Base-by-base conservation (phyloP, 2,888 invertebrate genomes). In the Herminia tarsipennalis region DNA sequence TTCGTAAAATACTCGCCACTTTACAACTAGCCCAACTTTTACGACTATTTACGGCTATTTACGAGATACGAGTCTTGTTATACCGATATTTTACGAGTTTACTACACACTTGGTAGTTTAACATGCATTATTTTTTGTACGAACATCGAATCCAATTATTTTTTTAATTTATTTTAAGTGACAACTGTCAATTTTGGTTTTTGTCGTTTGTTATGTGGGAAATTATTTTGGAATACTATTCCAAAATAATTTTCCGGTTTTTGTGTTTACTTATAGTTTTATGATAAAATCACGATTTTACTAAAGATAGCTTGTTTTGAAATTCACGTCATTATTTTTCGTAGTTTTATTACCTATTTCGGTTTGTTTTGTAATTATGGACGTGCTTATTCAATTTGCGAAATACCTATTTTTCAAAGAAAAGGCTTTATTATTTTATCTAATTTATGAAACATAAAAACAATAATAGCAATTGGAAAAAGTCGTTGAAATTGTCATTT, bases 121-220 rank as follows among this genome's bases (percentile, higher is more conserved):
- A 47, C 39, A 29, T 34, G 40, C 35, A 20, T 29, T 38, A 33
- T 53, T 39, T 37, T 44, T 34, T 34, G 27, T 44, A 24, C 32
- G 25, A 30, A 52, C 34, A 37, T 21, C 20, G 48, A 46, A 68
- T 61, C 66, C 68, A 66, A 66, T 66, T 66, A 68, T 61, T 42
- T 68, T 65, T 68, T 47, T 52, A 61, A 66, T 68, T 68, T 68
- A 61, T 50, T 64, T 56, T 30, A 58, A 51, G 28, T 46, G 56
- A 56, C 65, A 54, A 56, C 33, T 61, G 65, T 64, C 64, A 56
- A 55, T 47, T 60, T 48, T 53, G 24, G 18, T 45, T 49, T 44
- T 30, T 50, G 28, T 28, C 21, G 25, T 20, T 38, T 49, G 40
- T 36, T 30, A 43, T 46, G 36, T 55, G 25, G 21, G 34, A 45